These are phyloP conservation scores for Pleuronectes platessa DNA, from an alignment of 2,113 vertebrate genomes.

Conservation along the genomic window DNA sequence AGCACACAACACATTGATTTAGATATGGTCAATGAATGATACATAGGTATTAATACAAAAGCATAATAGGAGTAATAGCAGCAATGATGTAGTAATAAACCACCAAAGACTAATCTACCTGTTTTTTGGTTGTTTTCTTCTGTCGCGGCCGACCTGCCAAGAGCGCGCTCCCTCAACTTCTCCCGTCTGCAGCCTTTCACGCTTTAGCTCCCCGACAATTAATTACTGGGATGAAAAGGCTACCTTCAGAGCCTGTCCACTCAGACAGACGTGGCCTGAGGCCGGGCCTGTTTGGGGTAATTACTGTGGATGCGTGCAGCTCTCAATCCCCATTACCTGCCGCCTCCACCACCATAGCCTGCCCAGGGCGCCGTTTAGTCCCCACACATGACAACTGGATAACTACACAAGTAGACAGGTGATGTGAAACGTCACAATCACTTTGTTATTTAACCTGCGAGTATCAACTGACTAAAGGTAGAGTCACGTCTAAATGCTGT, in stretches of 20 bases:
- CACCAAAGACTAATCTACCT: too few relatives aligned
- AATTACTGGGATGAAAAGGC: conserved; percentile 65
- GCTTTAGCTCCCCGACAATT: conserved; percentile 56
- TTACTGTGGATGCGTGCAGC: conserved; percentile 70
- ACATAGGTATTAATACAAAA: too few relatives aligned
- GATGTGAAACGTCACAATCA: neutral
- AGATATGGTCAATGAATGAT: too few relatives aligned
- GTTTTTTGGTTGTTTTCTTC: too few relatives aligned
- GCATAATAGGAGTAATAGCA: too few relatives aligned
- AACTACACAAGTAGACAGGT: neutral
- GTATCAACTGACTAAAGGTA: too few relatives aligned
- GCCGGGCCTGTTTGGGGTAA: conserved; percentile 63
- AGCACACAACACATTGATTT: too few relatives aligned
- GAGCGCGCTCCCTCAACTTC: too few relatives aligned
- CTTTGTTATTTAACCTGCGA: neutral
- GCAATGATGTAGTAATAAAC: too few relatives aligned
- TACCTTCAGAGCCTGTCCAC: conserved; percentile 69
- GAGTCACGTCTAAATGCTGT: too few relatives aligned
- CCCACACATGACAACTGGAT: neutral
- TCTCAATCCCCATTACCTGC: conserved; percentile 69
- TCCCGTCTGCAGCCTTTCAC: neutral
- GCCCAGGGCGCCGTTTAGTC: conserved; percentile 18
- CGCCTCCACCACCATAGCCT: conserved; percentile 20
- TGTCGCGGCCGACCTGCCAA: too few relatives aligned
- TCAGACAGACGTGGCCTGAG: conserved; percentile 53